Evolutionary conservation across 2,888 invertebrate species (phyloP).

Genomic region (Toxonevra muliebris): DNA sequence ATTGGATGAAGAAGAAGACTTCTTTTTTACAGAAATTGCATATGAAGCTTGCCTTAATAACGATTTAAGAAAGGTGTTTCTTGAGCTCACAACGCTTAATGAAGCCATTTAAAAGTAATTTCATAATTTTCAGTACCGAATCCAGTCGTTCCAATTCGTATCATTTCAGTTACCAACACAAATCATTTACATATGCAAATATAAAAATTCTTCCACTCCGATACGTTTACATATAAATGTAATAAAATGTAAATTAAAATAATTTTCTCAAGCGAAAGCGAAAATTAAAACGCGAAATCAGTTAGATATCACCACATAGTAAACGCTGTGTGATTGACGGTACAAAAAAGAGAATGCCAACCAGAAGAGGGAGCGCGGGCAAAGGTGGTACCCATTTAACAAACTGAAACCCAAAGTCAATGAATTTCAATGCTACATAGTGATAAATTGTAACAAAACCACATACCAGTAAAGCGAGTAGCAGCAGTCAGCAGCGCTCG

Average conservation of each 20-base stretch:
- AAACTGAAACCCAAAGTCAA: background rate
- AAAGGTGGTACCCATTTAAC: too few species aligned
- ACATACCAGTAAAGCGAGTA: background rate
- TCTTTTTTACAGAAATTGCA: too few species aligned
- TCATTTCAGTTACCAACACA: too few species aligned
- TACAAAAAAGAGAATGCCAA: too few species aligned
- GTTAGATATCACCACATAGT: conserved; percentile 13
- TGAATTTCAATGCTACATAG: background rate
- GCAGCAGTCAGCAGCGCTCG: background rate
- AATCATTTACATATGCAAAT: background rate
- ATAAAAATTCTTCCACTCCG: background rate
- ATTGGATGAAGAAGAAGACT: too few species aligned
- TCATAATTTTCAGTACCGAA: too few species aligned
- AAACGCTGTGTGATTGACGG: background rate
- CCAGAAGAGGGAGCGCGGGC: too few species aligned
- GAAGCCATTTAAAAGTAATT: too few species aligned
- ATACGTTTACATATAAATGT: background rate
- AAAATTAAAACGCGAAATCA: conserved; percentile 7
- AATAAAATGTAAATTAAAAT: conserved; percentile 33
- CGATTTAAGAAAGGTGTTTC: too few species aligned
- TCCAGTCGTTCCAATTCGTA: too few species aligned
- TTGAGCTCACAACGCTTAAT: too few species aligned
- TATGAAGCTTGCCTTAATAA: too few species aligned
- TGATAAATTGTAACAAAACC: conserved; percentile 22
- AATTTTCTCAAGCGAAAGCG: conserved; percentile 6